A percentile compares a stretch with the other conserved stretches of the same genome.
phyloP scores from a whole-genome alignment of 2,888 invertebrate species.

The Epirrhoe tristata region DNA sequence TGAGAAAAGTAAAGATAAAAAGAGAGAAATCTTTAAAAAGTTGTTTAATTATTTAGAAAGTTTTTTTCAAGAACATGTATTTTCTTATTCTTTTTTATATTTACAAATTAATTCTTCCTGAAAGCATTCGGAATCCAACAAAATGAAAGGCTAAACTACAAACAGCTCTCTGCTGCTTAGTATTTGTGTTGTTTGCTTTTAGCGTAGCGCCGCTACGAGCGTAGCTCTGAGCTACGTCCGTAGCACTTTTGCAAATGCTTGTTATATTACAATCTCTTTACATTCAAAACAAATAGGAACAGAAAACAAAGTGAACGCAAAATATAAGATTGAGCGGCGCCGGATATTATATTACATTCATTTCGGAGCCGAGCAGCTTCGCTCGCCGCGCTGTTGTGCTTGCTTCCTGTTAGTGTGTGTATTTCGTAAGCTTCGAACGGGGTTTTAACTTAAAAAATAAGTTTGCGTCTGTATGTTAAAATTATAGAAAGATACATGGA shows the following conservation, averaged over 20 bases:
- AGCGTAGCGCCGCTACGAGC: constrained; percentile 1
- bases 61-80: too few species aligned
- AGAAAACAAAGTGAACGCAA: constrained; percentile 13
- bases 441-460: not conserved
- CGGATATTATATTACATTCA: constrained; percentile 48
- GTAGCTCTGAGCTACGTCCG: constrained; percentile 4
- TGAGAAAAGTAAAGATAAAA: too few species aligned
- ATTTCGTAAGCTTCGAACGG: constrained; percentile 28
- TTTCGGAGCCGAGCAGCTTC: constrained; percentile 38
- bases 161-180: too few species aligned
- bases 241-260: not conserved
- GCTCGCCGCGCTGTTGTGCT: constrained; percentile 42
- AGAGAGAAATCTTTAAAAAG: too few species aligned
- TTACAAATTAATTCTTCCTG: too few species aligned
- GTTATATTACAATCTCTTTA: not conserved
- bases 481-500: too few species aligned
- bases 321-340: constrained; percentile 27
- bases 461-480: too few species aligned
- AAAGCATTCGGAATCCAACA: too few species aligned
- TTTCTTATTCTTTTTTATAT: too few species aligned
- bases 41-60: too few species aligned
- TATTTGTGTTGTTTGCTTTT: not conserved
- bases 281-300: not conserved
- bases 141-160: too few species aligned
- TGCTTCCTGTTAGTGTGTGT: constrained; percentile 38